Base-by-base conservation (phyloP, 2,113 vertebrate genomes). In the Ochotona princeps region DNA sequence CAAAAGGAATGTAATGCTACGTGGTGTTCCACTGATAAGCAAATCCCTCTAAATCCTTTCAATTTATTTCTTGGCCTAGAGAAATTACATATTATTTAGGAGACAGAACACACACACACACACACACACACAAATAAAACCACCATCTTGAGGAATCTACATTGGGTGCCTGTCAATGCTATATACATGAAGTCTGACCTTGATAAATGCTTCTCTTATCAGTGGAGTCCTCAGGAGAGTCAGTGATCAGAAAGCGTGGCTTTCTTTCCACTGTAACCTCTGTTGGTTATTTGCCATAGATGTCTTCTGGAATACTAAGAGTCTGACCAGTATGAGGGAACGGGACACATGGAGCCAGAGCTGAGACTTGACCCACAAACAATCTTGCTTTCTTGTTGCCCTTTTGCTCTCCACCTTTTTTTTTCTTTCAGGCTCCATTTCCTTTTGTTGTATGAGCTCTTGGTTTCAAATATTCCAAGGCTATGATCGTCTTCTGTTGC, bases 31-130 rank as follows among this genome's bases (percentile, higher is more conserved):
- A 98, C 98, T 98, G 98, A 98, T 99, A 99, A 98, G 98, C 98
- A 98, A 99, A 98, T 98, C 98, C 98, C 87, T 96, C 97, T 97
- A 98, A 98, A 99, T 98, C 98, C 98, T 96, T 98, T 98, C 98
- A 98, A 98, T 98, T 98, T 98, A 98, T 98, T 98, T 98, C 97
- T 98, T 98, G 97, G 97, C 98, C 97, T 95, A 90, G 97, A 98
- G 97, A 98, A 98, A 98, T 98, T 96, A 98, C 96, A 97, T 97
- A 98, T 97, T 98, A 98, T 98, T 98, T 98, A 98, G 96, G 73
- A 97, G 84, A 54, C 96, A 97, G 96, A 96, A 95, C 94, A 87
- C 76, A 74, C n/a, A 72, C 23, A 65, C 65, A 84, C 88, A 93
- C 76, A 73, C 6, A 18, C 10, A n/a, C 28, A 14, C 32, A 30